These are phyloP conservation scores for Naja naja DNA, from an alignment of 2,113 vertebrate species.

Conservation along the genomic window DNA sequence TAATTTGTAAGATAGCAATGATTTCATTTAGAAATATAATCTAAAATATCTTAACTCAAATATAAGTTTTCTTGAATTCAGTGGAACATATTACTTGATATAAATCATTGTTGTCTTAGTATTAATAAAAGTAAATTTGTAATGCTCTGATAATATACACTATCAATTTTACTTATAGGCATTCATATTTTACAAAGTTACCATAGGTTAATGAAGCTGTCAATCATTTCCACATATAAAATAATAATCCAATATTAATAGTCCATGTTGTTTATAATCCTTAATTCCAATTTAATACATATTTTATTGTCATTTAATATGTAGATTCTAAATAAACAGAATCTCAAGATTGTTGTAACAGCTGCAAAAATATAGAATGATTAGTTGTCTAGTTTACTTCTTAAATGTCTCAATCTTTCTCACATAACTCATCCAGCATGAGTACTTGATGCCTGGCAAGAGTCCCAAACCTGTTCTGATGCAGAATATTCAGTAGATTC, in stretches of 20 bases:
- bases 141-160: background rate
- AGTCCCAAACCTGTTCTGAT: background rate
- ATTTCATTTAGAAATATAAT: background rate
- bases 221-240: background rate
- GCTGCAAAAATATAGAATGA: background rate
- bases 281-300: background rate
- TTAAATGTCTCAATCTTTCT: background rate
- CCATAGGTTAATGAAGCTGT: background rate
- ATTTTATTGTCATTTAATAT: background rate
- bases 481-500: background rate
- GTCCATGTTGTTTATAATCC: background rate
- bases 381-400: background rate
- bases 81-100: background rate
- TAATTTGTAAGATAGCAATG: background rate
- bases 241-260: background rate
- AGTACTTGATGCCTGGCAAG: background rate
- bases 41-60: background rate
- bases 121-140: background rate
- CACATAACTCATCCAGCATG: background rate
- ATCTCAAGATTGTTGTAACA: background rate
- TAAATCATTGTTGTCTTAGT: background rate
- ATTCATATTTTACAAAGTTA: background rate
- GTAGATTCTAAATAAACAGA: background rate
- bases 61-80: background rate
- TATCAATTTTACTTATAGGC: background rate